Evolutionary conservation across 1,140 invertebrate genomes (phyloP).

Genomic region (Bombus sibiricus): DNA sequence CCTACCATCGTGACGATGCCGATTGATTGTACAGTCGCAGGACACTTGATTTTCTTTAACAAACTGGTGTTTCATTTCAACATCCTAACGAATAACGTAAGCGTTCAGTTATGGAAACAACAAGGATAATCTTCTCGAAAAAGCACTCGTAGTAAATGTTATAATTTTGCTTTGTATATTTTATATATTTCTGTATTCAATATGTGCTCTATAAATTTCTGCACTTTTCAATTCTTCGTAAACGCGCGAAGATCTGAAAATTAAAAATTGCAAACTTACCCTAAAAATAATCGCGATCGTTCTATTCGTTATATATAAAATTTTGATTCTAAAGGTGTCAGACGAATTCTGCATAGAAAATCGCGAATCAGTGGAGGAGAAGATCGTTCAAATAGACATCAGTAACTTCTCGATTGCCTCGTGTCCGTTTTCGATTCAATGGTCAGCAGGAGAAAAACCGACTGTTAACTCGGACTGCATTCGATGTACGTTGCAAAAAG

Average conservation of each 20-base stretch:
- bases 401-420: slow-evolving; percentile 37
- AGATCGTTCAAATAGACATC: slow-evolving; percentile 44
- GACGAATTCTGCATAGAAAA: slow-evolving; percentile 62
- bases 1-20: slow-evolving; percentile 49
- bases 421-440: slow-evolving; percentile 53
- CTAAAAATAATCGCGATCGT: too few species aligned
- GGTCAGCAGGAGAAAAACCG: slow-evolving; percentile 41
- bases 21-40: slow-evolving; percentile 53
- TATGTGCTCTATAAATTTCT: too few species aligned
- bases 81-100: slow-evolving; percentile 34
- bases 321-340: neutral
- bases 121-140: neutral
- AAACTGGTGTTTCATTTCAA: slow-evolving; percentile 61
- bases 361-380: neutral
- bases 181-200: too few species aligned
- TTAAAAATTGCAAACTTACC: too few species aligned
- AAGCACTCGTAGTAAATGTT: neutral
- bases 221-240: too few species aligned
- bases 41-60: slow-evolving; percentile 50
- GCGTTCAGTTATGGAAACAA: neutral
- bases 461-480: slow-evolving; percentile 25
- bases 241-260: too few species aligned
- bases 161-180: too few species aligned
- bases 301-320: too few species aligned
- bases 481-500: slow-evolving; percentile 37